Evolutionary conservation across 1,140 invertebrate genomes (phyloP).

Genomic region (Drosophila baimaii): DNA sequence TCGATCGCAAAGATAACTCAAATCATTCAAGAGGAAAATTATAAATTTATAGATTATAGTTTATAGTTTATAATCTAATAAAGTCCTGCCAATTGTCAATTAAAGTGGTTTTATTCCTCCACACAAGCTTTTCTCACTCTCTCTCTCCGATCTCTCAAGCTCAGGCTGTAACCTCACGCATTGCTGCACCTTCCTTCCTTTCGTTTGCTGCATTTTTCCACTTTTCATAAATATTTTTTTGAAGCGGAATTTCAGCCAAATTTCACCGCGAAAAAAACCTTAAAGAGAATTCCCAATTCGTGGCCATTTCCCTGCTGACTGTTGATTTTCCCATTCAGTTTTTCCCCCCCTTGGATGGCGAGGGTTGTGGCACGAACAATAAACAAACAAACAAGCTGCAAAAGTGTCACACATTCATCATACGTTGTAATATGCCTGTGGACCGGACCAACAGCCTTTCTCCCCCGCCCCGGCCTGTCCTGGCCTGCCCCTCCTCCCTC

Average conservation of each 20-base stretch:
- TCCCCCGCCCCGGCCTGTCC: not conserved
- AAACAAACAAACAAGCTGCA: slow-evolving; percentile 77
- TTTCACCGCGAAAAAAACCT: too few species aligned
- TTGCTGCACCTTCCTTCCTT: not conserved
- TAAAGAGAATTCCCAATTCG: slow-evolving; percentile 10
- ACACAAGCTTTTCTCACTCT: too few species aligned
- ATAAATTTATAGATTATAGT: too few species aligned
- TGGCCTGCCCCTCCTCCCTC: not conserved
- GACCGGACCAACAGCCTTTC: slow-evolving; percentile 2
- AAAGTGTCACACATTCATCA: slow-evolving; percentile 80
- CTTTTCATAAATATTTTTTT: too few species aligned
- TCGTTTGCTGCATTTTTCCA: too few species aligned
- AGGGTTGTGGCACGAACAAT: slow-evolving; percentile 54
- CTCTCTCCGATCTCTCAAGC: too few species aligned
- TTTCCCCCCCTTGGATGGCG: not conserved
- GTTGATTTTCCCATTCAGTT: slow-evolving; percentile 24
- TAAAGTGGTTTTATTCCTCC: too few species aligned
- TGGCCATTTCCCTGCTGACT: not conserved
- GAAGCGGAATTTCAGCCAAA: not conserved
- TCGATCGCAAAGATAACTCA: not conserved
- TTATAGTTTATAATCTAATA: too few species aligned
- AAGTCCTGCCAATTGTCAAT: too few species aligned
- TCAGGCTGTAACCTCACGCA: not conserved
- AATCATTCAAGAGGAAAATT: too few species aligned
- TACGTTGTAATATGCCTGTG: slow-evolving; percentile 50